Base-by-base conservation (phyloP, 1,140 invertebrate genomes). In the Scaptodrosophila lebanonensis region DNA sequence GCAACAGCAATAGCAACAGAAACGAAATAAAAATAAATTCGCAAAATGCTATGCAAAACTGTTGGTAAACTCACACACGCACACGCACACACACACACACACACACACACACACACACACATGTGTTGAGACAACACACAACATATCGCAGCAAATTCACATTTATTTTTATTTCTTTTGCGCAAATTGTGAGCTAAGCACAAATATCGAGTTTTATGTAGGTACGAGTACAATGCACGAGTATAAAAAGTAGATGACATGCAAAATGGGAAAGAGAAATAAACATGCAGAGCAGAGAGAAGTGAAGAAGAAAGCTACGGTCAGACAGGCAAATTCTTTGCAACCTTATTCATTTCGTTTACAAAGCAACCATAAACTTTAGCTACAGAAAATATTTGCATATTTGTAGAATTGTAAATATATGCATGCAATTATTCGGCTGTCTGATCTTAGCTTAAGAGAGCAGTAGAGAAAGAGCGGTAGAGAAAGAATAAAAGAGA, bases 21-120 rank as follows among this genome's bases (percentile, higher is more conserved):
- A 22, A 16, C 27, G 29, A 43, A 64, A 47, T 22, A 38, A 25
- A 38, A n/a, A n/a, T n/a, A n/a, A n/a, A n/a, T n/a, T n/a, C n/a
- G n/a, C n/a, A 42, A 49, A 62, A 66, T 66, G 64, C 35, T 42
- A 59, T 56, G 40, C 75, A 63, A 79, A 79, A 82, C 52, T 63
- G 44, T 73, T 50, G 68, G 45, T 54, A 79, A 79, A 73, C 73
- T 69, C 52, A 61, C 64, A 42, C 42, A 17, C 38, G 40, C 17
- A 47, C 39, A 44, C 22, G 35, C 40, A 51, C 7, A 30, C 11
- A 12, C 11, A 49, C 3, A 9, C 6, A 49, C 15, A 63, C 3
- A 12, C 40, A 27, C 5, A 50, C 30, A 25, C 18, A 17, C 11
- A 39, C 2, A 3, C 17, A 40, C 29, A 35, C 22, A 43, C 12